Evolutionary conservation across 2,797 vertebrate species (phyloP).

Genomic region (Centroberyx gerrardi): DNA sequence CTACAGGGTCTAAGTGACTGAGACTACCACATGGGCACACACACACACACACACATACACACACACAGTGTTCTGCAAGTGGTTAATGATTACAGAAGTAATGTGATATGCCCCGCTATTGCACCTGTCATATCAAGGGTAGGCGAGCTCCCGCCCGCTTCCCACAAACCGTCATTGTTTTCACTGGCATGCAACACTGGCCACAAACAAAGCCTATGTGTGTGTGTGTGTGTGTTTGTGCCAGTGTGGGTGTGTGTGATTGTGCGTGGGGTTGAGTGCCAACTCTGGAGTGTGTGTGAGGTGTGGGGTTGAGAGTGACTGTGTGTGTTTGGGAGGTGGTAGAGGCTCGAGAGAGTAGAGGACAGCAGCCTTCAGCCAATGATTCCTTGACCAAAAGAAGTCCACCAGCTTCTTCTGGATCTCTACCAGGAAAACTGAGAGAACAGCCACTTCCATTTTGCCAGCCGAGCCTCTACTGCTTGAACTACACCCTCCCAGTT

Average conservation of each 20-base stretch:
- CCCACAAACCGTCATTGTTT: constrained; percentile 76
- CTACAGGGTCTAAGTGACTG: constrained; percentile 36
- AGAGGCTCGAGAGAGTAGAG: no score
- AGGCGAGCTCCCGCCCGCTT: constrained; percentile 53
- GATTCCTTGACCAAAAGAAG: no score
- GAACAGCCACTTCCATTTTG: no score
- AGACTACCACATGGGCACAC: constrained; percentile 39
- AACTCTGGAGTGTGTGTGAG: constrained; percentile 24
- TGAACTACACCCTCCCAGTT: no score
- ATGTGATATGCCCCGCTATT: constrained; percentile 70
- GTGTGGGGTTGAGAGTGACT: constrained; percentile 27
- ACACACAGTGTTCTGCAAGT: constrained; percentile 33
- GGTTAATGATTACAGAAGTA: constrained; percentile 79
- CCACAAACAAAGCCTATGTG: constrained; percentile 66
- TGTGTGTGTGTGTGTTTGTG: constrained; percentile 49
- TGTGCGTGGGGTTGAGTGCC: constrained; percentile 42
- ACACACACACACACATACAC: constrained; percentile 24
- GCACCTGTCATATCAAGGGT: constrained; percentile 77
- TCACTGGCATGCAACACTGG: constrained; percentile 69
- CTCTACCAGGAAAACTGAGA: no score
- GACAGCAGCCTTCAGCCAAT: no score
- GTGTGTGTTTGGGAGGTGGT: not conserved
- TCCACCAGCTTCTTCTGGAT: no score
- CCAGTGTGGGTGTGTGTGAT: constrained; percentile 32
- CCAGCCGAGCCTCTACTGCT: no score